These are phyloP conservation scores for Caenorhabditis auriculariae DNA, from an alignment of 2,888 invertebrate genomes.

Conservation along the genomic window DNA sequence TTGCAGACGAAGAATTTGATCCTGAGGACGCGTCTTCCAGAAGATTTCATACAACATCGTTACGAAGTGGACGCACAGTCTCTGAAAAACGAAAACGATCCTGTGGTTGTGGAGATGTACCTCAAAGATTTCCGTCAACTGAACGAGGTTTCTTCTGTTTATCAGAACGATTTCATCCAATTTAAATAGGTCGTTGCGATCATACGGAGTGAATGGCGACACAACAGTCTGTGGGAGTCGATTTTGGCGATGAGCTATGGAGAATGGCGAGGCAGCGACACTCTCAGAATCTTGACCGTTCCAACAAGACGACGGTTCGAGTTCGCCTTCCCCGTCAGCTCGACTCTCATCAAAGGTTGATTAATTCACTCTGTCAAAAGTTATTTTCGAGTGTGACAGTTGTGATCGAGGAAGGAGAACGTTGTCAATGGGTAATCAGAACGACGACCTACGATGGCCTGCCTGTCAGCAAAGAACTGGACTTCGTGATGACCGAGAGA, in stretches of 20 bases:
- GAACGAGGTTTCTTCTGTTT: slow-evolving; percentile 9
- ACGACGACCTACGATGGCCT: slow-evolving; percentile 7
- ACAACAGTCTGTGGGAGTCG: slow-evolving; percentile 34
- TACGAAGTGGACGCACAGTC: slow-evolving; percentile 15
- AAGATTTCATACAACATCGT: slow-evolving; percentile 15
- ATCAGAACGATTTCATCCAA: background rate
- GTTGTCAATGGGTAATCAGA: slow-evolving; percentile 10
- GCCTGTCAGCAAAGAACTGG: slow-evolving; percentile 11
- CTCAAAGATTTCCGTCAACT: slow-evolving; percentile 23
- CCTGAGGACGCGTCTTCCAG: slow-evolving; percentile 20
- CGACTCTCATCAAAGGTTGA: slow-evolving; percentile 11
- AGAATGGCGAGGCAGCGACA: slow-evolving; percentile 2
- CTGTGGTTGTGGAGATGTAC: slow-evolving; percentile 28
- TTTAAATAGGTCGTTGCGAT: slow-evolving; percentile 6
- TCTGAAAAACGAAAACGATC: slow-evolving; percentile 27
- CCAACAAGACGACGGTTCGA: slow-evolving; percentile 11
- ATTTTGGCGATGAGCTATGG: slow-evolving; percentile 26
- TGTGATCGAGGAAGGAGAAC: slow-evolving; percentile 7
- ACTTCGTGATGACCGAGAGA: slow-evolving; percentile 15
- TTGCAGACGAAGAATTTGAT: slow-evolving; percentile 1
- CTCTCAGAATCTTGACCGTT: slow-evolving; percentile 5
- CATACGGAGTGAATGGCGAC: slow-evolving; percentile 30
- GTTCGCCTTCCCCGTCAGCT: slow-evolving; percentile 14
- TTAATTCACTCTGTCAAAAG: too few relatives aligned
- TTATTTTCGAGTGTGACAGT: slow-evolving; percentile 18